A percentile compares a stretch with the other conserved stretches of the same genome.
Conservation (phyloP, 2,113 vertebrate genomes). For the Rynchops niger region DNA sequence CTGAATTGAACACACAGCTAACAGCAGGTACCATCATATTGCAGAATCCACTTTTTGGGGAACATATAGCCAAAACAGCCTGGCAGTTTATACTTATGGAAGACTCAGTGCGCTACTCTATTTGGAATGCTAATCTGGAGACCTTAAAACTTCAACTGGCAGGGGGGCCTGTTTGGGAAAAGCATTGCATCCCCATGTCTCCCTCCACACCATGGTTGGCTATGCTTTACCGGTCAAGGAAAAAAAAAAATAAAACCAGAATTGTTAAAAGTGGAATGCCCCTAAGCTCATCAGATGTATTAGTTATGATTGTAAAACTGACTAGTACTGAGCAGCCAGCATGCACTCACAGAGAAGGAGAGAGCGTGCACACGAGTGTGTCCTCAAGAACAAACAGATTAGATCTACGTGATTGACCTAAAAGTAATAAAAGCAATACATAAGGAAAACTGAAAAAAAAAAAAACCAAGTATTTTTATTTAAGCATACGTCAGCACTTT, state of each 20-base stretch:
- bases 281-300: not conserved
- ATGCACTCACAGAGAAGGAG: not conserved
- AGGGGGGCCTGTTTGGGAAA: not conserved
- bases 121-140: not conserved
- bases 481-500: not conserved
- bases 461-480: not conserved
- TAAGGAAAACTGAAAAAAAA: not conserved
- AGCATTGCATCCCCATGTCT: not conserved
- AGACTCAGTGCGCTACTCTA: not conserved
- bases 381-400: not conserved
- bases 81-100: not conserved
- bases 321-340: not conserved
- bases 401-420: not conserved
- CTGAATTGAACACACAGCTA: not conserved
- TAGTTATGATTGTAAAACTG: not conserved
- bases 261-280: not conserved
- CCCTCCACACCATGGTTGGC: accelerated
- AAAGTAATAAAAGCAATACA: not conserved
- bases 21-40: not conserved
- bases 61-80: not conserved
- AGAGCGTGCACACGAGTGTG: accelerated
- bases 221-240: accelerated
- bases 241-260: not conserved
- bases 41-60: not conserved
- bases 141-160: not conserved